These are phyloP conservation scores for Hydrocynus forskahlii DNA, from an alignment of 2,797 vertebrate species.

Conservation along the genomic window DNA sequence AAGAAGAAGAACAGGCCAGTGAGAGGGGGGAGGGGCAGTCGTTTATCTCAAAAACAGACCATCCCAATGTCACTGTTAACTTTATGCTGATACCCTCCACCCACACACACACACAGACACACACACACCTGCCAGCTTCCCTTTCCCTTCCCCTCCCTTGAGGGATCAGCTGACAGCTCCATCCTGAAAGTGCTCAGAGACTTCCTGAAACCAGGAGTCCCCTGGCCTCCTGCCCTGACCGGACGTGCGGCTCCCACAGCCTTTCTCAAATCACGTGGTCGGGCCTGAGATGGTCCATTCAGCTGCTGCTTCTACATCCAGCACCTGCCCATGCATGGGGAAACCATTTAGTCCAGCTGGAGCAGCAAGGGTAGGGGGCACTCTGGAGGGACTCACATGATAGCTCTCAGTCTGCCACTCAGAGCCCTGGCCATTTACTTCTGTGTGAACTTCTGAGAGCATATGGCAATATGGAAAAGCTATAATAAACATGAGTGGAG, in stretches of 20 bases:
- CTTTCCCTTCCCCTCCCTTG: constrained; percentile 52
- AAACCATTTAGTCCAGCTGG: constrained; percentile 39
- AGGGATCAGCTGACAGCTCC: constrained; percentile 79
- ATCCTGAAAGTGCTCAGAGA: constrained; percentile 75
- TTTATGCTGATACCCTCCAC: constrained; percentile 34
- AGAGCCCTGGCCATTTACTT: neutral
- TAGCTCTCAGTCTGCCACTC: constrained; percentile 9
- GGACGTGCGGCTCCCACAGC: constrained; percentile 42
- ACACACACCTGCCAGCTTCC: constrained; percentile 57
- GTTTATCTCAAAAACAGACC: constrained; percentile 70
- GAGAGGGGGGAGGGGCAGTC: constrained; percentile 20
- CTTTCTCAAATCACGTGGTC: constrained; percentile 13
- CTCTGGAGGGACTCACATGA: constrained; percentile 29
- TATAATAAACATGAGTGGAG: constrained; percentile 17
- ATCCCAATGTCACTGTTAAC: constrained; percentile 65
- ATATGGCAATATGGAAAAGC: constrained; percentile 19
- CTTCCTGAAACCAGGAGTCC: constrained; percentile 73
- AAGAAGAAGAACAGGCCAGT: constrained; percentile 8
- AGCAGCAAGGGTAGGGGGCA: neutral
- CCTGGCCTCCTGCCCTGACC: constrained; percentile 51
- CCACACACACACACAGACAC: constrained; percentile 33
- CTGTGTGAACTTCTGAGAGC: neutral
- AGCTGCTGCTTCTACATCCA: constrained; percentile 28
- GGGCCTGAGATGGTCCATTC: constrained; percentile 48
- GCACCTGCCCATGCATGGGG: constrained; percentile 45